Conservation (phyloP, 2,888 invertebrate species). For the Drosophila prostipennis region DNA sequence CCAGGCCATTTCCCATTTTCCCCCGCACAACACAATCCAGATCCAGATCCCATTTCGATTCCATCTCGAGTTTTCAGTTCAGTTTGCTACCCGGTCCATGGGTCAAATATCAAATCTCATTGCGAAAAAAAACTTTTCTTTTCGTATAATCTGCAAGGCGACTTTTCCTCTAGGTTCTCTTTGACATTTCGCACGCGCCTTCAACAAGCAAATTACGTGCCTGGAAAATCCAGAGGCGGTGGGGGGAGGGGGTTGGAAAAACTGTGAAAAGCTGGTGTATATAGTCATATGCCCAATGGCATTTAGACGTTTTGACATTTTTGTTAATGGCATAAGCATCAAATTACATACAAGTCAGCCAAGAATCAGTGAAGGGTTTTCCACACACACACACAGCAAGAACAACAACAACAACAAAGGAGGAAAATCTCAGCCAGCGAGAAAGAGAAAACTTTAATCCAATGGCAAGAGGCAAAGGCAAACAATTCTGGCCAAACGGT, state of each 20-base stretch:
- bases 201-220: conserved; percentile 72
- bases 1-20: conserved; percentile 23
- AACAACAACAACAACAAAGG: too few species aligned
- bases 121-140: conserved; percentile 40
- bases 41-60: conserved; percentile 30
- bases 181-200: conserved; percentile 64
- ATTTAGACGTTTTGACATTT: conserved; percentile 74
- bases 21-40: too few species aligned
- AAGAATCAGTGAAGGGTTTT: conserved; percentile 49
- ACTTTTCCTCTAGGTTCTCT: conserved; percentile 16
- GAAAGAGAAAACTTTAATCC: conserved; percentile 42
- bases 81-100: neutral
- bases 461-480: conserved; percentile 21
- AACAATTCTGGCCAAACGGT: conserved; percentile 40
- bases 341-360: conserved; percentile 64
- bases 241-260: conserved; percentile 1
- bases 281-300: conserved; percentile 64
- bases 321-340: conserved; percentile 76
- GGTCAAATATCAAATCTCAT: conserved; percentile 48
- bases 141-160: conserved; percentile 35
- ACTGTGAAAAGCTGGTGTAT: conserved; percentile 2
- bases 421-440: conserved; percentile 13
- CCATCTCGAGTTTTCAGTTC: conserved; percentile 16
- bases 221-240: conserved; percentile 18
- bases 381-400: conserved; percentile 22